Evolutionary conservation across 2,113 vertebrate species (phyloP).

Genomic region (Coracopsis vasa): DNA sequence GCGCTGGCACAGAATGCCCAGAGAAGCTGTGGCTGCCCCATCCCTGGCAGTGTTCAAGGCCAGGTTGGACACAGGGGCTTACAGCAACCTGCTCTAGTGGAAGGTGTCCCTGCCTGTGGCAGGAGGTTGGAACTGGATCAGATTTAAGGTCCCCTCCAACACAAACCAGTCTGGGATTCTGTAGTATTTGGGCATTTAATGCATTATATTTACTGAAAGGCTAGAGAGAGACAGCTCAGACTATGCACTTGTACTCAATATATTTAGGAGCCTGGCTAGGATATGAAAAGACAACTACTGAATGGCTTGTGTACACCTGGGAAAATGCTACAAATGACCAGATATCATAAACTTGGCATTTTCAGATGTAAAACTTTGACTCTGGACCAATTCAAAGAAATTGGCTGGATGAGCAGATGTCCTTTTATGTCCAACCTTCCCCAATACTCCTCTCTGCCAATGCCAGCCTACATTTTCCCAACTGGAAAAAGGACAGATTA

Average conservation of each 20-base stretch:
- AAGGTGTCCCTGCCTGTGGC: not conserved
- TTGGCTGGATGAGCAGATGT: not conserved
- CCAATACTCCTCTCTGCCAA: not conserved
- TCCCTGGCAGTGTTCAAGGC: not conserved
- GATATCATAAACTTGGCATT: not conserved
- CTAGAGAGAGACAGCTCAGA: not conserved
- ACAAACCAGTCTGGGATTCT: not conserved
- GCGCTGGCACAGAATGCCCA: not conserved
- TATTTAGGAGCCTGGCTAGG: not conserved
- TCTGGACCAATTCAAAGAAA: not conserved
- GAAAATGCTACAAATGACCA: not conserved
- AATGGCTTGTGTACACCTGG: not conserved
- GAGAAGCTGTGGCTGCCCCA: not conserved
- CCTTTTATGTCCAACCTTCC: not conserved
- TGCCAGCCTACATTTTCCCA: not conserved
- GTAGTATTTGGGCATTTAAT: not conserved
- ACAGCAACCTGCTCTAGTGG: accelerated
- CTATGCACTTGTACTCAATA: not conserved
- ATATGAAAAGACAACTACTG: not conserved
- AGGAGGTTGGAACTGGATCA: accelerated
- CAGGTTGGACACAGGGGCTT: accelerated
- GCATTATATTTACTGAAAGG: not conserved
- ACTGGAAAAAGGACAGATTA: not conserved
- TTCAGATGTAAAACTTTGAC: not conserved
- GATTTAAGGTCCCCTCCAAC: not conserved